Evolutionary conservation across 2,888 invertebrate species (phyloP), one percentile per base, ranked within the genome.

Genomic region (Prostheceraeus crozeri): DNA sequence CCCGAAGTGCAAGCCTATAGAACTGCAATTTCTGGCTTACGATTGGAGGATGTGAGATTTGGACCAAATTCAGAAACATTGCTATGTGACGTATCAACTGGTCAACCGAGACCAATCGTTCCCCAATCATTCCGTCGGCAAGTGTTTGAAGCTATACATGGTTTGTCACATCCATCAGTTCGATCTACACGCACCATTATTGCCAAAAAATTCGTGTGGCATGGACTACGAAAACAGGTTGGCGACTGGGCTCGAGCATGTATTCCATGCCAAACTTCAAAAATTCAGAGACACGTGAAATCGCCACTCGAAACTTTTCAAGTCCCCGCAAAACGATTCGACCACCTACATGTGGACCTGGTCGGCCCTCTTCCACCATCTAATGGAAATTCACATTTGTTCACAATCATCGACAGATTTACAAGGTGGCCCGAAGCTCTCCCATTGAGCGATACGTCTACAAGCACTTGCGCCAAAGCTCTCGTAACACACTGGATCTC

Each of bases 291-390:
- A 2, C 73, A 72, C 59, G 67, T 64, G 11, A 33, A 28, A 3
- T 40, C 67, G 1, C 63, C 64, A 6, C 40, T 40, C 19, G 14
- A 40, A 19, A 14, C 40, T 16, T 40, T 40, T 40, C 14, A 40
- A 16, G 14, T 40, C 19, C 58, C 67, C n/a, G 25, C 57, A 8
- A 55, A 45, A 4, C 64, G 75, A 21, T 76, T 78, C 63, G 61
- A 67, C 1, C 74, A 76, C 60, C 66, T 77, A 3, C 76, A 78
- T 64, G 67, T 78, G 1, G 76, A 79, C 64, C 65, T 79, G 3
- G 69, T 79, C 1, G 76, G 76, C 1, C 77, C 76, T 0, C 61
- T 77, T 8, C 73, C 76, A 16, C 4, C 58, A 16, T 53, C 53
- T 3, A n/a, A 31, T 23, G 28, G 35, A 2, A 30, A 30, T 1